These are phyloP conservation scores for Ernsta delagoae DNA, from an alignment of 2,888 invertebrate genomes.

Conservation along the genomic window DNA sequence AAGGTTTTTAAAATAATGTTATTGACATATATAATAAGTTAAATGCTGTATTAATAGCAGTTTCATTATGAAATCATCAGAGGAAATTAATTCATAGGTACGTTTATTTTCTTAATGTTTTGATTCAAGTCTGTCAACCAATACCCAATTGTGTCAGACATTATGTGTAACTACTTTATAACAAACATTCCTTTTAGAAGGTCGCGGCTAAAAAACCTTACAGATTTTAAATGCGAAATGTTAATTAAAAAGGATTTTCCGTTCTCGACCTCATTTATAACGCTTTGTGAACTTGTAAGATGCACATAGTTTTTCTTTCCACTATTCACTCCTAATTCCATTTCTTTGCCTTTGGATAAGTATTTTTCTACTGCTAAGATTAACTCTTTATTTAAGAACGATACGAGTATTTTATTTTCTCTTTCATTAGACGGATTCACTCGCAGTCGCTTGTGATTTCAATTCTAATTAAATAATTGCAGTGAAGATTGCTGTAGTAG, in stretches of 20 bases:
- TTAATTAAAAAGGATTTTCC: constrained; percentile 55
- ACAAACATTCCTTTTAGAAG: neutral
- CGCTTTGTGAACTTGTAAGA: neutral
- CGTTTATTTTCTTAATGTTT: no score
- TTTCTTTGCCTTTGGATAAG: constrained; percentile 1
- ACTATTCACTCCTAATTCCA: neutral
- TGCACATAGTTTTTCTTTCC: neutral
- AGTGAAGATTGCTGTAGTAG: neutral
- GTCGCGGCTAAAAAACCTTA: constrained; percentile 41
- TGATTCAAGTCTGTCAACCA: neutral
- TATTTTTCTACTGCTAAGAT: constrained; percentile 1
- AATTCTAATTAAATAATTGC: constrained; percentile 24
- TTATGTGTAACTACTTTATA: neutral
- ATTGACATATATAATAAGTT: no score
- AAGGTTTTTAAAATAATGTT: no score
- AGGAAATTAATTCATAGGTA: no score
- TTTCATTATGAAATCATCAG: no score
- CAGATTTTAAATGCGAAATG: constrained; percentile 55
- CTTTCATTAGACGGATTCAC: constrained; percentile 14
- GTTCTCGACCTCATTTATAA: neutral
- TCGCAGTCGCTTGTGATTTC: neutral
- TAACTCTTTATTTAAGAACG: constrained; percentile 9
- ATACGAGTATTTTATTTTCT: constrained; percentile 28
- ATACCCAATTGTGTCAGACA: neutral
- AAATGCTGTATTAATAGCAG: no score